A percentile compares a stretch with the other conserved stretches of the same genome.
Conservation (phyloP, 2,113 vertebrate genomes). For the Ammodytes marinus region DNA sequence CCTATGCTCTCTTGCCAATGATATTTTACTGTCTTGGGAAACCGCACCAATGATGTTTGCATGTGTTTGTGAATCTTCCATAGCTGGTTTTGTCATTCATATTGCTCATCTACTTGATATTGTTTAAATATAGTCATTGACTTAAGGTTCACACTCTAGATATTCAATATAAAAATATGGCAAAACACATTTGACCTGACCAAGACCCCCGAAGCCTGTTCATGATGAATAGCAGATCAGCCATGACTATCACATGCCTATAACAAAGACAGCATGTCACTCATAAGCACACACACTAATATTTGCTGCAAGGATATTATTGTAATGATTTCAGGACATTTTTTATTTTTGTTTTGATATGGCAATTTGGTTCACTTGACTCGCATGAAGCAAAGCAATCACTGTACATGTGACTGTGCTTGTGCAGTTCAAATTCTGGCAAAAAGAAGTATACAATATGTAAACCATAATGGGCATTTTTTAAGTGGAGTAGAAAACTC, state of each 20-base stretch:
- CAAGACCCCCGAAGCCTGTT: background rate
- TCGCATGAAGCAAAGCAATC: background rate
- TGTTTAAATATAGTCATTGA: background rate
- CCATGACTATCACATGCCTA: background rate
- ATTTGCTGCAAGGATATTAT: background rate
- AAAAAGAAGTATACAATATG: constrained; percentile 1
- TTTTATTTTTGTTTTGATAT: constrained; percentile 14
- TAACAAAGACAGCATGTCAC: background rate
- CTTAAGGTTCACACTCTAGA: background rate
- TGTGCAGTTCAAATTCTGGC: background rate
- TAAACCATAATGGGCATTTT: background rate
- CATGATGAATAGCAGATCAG: background rate
- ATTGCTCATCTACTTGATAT: constrained; percentile 19
- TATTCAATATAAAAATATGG: background rate
- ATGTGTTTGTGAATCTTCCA: constrained; percentile 60
- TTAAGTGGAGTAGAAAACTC: background rate
- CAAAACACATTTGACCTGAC: background rate
- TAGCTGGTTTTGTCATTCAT: constrained; percentile 57
- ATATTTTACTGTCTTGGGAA: constrained; percentile 68
- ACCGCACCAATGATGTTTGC: constrained; percentile 50
- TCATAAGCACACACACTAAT: background rate
- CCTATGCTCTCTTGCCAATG: constrained; percentile 46
- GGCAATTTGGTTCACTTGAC: constrained; percentile 13
- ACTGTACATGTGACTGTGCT: constrained; percentile 15
- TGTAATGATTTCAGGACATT: background rate